Conservation (phyloP, 2,113 vertebrate genomes). For the Corythaixoides concolor region DNA sequence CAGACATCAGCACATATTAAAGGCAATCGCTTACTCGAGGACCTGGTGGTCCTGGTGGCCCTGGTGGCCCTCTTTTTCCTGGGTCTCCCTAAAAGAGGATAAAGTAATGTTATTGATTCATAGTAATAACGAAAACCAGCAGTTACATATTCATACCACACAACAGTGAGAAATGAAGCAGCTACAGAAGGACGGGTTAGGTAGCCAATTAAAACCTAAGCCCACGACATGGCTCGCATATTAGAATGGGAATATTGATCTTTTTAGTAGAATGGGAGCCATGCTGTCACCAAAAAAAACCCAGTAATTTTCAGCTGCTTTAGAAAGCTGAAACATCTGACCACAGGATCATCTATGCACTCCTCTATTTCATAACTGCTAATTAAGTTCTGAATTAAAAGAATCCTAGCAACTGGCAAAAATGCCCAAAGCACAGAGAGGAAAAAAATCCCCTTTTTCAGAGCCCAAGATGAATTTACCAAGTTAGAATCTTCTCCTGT, state of each 20-base stretch:
- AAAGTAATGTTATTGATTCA: neutral
- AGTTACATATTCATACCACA: neutral
- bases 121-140: neutral
- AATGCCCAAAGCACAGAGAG: neutral
- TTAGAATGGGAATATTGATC: fast-evolving
- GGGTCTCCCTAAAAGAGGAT: constrained; percentile 82
- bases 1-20: neutral
- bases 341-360: neutral
- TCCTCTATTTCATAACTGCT: neutral
- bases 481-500: neutral
- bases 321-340: neutral
- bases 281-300: neutral
- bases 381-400: neutral
- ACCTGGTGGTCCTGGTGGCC: constrained; percentile 86
- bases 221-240: neutral
- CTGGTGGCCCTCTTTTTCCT: constrained; percentile 89
- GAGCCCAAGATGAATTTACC: neutral
- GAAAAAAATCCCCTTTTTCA: neutral
- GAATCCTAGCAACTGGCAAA: neutral
- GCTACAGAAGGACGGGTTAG: neutral
- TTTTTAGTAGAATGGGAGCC: neutral
- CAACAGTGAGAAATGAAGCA: neutral
- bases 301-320: neutral
- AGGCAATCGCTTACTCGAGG: constrained; percentile 80
- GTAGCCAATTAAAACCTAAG: neutral